Conservation (phyloP, 53 echinoderm and acorn worm species). For the Henricia sp. region DNA sequence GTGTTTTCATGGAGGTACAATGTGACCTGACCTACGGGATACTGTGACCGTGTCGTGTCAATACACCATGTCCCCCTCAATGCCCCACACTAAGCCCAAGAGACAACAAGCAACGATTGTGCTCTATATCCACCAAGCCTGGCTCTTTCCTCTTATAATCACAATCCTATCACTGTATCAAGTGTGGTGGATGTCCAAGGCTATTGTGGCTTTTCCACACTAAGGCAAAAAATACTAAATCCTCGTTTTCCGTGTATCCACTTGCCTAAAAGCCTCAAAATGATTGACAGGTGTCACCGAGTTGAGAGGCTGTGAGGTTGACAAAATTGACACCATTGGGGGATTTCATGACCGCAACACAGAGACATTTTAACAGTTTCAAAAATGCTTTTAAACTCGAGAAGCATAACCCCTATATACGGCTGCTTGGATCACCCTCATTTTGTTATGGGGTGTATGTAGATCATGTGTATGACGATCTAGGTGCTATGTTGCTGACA, state of each 20-base stretch:
- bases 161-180: neutral
- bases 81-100: slow-evolving; percentile 26
- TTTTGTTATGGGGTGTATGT: too few species aligned
- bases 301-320: neutral
- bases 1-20: too few species aligned
- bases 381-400: too few species aligned
- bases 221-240: slow-evolving; percentile 22
- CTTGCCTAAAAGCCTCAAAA: slow-evolving; percentile 25
- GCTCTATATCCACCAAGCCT: slow-evolving; percentile 14
- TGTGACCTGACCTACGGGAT: slow-evolving; percentile 42
- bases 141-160: slow-evolving; percentile 4
- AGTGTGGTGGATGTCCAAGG: neutral
- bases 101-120: slow-evolving; percentile 46
- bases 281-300: slow-evolving; percentile 36
- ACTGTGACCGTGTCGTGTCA: slow-evolving; percentile 14
- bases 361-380: too few species aligned
- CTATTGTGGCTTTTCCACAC: slow-evolving; percentile 4
- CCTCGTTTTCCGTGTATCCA: slow-evolving; percentile 40
- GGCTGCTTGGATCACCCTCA: too few species aligned
- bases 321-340: neutral
- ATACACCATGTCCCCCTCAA: slow-evolving; percentile 17
- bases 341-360: too few species aligned
- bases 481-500: too few species aligned
- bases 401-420: too few species aligned
- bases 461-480: too few species aligned